phyloP scores from a whole-genome alignment of 2,113 vertebrate species.

The Oryzias curvinotus region DNA sequence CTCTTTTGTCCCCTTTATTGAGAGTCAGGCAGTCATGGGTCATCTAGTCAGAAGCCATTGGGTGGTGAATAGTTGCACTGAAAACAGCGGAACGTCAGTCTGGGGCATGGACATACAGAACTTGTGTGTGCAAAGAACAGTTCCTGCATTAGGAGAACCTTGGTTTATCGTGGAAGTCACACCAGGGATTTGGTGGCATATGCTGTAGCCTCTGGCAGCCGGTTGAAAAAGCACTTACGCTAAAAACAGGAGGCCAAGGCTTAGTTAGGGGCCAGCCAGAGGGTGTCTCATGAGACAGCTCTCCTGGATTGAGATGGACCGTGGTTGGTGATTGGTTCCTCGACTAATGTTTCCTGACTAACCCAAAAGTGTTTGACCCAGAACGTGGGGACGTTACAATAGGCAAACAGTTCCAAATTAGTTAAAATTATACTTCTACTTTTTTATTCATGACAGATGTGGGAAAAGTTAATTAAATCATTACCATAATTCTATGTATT shows the following conservation, averaged over 20 bases:
- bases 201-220: conserved; percentile 79
- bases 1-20: conserved; percentile 2
- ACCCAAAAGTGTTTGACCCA: conserved; percentile 44
- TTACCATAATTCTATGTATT: too few relatives aligned
- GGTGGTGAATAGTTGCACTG: conserved; percentile 25
- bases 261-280: conserved; percentile 71
- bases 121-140: conserved; percentile 38
- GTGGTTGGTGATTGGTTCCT: conserved; percentile 30
- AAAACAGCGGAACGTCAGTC: conserved; percentile 60
- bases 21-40: conserved; percentile 19
- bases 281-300: conserved; percentile 77
- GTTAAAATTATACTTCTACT: conserved; percentile 1
- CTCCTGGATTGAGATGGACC: conserved; percentile 56
- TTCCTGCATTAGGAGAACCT: conserved; percentile 75
- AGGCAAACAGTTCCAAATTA: background rate
- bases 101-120: conserved; percentile 33
- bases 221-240: conserved; percentile 81
- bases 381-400: conserved; percentile 4
- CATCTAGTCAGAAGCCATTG: conserved; percentile 51
- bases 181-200: conserved; percentile 79
- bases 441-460: background rate
- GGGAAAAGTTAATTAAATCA: too few relatives aligned
- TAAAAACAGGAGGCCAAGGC: conserved; percentile 72
- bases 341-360: conserved; percentile 24
- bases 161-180: conserved; percentile 75